phyloP scores from a whole-genome alignment of 2,113 vertebrate species.

The Nothobranchius kuhntae region DNA sequence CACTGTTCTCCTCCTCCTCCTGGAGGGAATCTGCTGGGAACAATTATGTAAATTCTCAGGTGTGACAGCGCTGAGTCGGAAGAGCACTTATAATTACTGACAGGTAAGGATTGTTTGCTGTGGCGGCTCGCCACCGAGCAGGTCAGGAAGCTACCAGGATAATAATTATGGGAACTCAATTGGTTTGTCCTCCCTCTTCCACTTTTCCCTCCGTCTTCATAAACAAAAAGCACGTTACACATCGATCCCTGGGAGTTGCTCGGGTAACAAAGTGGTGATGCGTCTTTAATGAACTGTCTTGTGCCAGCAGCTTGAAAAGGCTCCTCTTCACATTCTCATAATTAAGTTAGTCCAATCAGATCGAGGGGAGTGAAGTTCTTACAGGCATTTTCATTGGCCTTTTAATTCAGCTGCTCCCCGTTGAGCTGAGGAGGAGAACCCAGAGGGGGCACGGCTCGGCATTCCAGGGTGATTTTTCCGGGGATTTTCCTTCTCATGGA shows the following conservation, averaged over 20 bases:
- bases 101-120: constrained; percentile 16
- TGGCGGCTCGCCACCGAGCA: neutral
- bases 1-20: constrained; percentile 10
- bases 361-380: constrained; percentile 28
- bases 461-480: neutral
- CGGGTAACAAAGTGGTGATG: constrained; percentile 47
- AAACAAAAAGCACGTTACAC: constrained; percentile 63
- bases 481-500: constrained; percentile 8
- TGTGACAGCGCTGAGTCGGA: neutral
- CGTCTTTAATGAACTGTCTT: constrained; percentile 66
- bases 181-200: constrained; percentile 56
- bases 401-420: constrained; percentile 26
- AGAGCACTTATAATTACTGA: constrained; percentile 29
- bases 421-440: neutral
- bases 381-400: constrained; percentile 27
- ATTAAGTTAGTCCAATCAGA: constrained; percentile 61
- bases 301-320: constrained; percentile 49
- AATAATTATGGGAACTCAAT: constrained; percentile 61
- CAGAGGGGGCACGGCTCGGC: neutral
- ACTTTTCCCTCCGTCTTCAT: constrained; percentile 45
- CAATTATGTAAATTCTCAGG: constrained; percentile 1
- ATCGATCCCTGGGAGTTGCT: constrained; percentile 57
- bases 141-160: constrained; percentile 30
- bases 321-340: constrained; percentile 50
- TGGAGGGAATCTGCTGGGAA: neutral